These are phyloP conservation scores for Macaria notata DNA, from an alignment of 2,888 invertebrate genomes.

Conservation along the genomic window DNA sequence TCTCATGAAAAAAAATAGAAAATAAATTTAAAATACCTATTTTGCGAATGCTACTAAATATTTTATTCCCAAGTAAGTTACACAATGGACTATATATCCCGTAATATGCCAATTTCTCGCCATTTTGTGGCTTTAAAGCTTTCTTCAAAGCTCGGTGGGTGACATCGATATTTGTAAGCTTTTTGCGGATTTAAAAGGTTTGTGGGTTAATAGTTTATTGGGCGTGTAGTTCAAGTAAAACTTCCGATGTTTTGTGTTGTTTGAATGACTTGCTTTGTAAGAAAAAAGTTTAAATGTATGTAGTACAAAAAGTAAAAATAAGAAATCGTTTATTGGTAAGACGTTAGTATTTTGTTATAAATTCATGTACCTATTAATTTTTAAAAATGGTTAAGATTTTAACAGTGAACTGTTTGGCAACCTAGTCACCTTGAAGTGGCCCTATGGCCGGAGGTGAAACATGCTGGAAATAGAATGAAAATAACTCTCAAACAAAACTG, in stretches of 20 bases:
- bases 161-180: conserved; percentile 32
- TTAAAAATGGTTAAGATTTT: too few relatives aligned
- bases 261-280: not conserved
- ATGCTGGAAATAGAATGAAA: too few relatives aligned
- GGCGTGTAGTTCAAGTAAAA: conserved; percentile 22
- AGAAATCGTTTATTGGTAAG: too few relatives aligned
- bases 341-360: too few relatives aligned
- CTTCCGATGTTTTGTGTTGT: conserved; percentile 8
- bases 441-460: too few relatives aligned
- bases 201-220: conserved; percentile 49
- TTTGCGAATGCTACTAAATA: conserved; percentile 5
- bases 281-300: not conserved
- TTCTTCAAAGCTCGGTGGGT: conserved; percentile 44
- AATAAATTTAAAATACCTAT: too few relatives aligned
- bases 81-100: conserved; percentile 12
- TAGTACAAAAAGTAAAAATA: not conserved
- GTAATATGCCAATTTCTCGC: conserved; percentile 37
- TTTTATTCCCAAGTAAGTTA: conserved; percentile 7
- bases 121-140: conserved; percentile 25
- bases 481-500: too few relatives aligned
- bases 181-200: conserved; percentile 50
- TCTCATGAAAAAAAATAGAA: too few relatives aligned
- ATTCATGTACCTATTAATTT: too few relatives aligned
- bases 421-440: too few relatives aligned
- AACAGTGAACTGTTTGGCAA: too few relatives aligned